Conservation (phyloP, 2,797 vertebrate genomes). For the Pseudochirops cupreus region DNA sequence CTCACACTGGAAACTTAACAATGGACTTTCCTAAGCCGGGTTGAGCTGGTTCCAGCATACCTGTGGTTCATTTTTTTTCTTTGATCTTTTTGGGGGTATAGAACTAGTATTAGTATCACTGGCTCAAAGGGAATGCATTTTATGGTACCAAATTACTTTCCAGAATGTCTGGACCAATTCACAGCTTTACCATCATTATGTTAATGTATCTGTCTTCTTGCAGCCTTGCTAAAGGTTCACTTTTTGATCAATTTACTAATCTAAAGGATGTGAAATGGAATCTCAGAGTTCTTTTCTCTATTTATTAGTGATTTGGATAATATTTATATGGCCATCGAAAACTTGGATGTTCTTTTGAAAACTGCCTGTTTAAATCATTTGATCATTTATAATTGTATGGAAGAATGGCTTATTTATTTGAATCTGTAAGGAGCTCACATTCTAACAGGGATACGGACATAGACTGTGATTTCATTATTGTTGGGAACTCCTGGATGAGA, state of each 20-base stretch:
- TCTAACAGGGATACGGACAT: background rate
- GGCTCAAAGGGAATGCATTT: background rate
- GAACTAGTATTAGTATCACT: background rate
- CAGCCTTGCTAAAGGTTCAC: background rate
- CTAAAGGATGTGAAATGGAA: background rate
- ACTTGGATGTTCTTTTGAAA: background rate
- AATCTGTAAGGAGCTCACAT: background rate
- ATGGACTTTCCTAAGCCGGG: background rate
- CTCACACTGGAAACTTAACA: background rate
- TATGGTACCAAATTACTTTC: background rate
- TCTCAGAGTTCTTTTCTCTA: background rate
- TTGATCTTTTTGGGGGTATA: background rate
- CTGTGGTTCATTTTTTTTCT: background rate
- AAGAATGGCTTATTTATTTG: background rate
- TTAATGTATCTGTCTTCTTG: background rate
- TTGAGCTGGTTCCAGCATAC: background rate
- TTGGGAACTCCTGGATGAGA: background rate
- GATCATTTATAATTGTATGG: background rate
- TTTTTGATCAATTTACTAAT: background rate
- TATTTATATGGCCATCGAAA: background rate
- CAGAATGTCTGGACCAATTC: background rate
- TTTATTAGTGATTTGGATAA: background rate
- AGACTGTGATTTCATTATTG: background rate
- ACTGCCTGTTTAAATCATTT: background rate
- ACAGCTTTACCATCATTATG: background rate